Conservation (phyloP, 1,140 invertebrate species). For the Lanistes nyassanus region DNA sequence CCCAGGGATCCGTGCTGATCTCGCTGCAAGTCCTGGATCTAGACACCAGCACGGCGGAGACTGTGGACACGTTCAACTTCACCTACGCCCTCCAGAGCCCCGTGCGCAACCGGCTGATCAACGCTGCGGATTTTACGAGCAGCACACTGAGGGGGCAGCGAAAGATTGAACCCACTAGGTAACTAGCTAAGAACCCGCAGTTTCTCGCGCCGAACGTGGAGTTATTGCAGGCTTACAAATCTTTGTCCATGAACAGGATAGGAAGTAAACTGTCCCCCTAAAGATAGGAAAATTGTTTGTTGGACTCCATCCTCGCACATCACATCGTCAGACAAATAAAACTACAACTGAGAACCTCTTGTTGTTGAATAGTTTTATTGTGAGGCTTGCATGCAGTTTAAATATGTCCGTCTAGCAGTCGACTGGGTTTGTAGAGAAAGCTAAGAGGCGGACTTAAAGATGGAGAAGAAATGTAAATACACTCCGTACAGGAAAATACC, state of each 20-base stretch:
- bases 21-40: slow-evolving; percentile 21
- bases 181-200: background rate
- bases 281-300: too few species aligned
- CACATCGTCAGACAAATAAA: too few species aligned
- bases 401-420: too few species aligned
- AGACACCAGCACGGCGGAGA: slow-evolving; percentile 25
- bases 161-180: slow-evolving; percentile 22
- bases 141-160: slow-evolving; percentile 16
- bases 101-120: background rate
- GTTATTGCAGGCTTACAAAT: background rate
- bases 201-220: background rate
- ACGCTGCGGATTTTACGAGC: background rate
- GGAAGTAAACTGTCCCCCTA: too few species aligned
- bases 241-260: background rate
- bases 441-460: too few species aligned
- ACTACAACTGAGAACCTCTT: too few species aligned
- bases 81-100: slow-evolving; percentile 10
- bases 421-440: too few species aligned
- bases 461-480: too few species aligned
- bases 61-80: slow-evolving; percentile 28
- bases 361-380: too few species aligned
- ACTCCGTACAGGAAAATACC: too few species aligned
- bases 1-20: slow-evolving; percentile 21
- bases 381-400: too few species aligned
- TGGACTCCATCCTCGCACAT: too few species aligned